A percentile compares a stretch with the other conserved stretches of the same genome.
Evolutionary conservation across 1,140 invertebrate species (phyloP).

Genomic region (Hormaphis cornu): DNA sequence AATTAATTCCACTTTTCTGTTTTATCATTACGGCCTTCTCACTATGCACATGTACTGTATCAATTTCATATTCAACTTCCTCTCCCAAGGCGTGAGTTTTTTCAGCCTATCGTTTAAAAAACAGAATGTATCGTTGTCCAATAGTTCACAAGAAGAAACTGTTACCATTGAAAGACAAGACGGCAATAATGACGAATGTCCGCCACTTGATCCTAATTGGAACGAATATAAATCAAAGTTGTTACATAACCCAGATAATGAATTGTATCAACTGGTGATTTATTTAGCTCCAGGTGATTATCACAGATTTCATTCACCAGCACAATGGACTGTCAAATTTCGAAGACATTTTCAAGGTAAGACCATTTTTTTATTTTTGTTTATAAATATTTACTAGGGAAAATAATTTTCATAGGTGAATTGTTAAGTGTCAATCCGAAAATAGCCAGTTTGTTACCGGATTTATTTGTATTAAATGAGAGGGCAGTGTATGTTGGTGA

Average conservation of each 20-base stretch:
- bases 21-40: constrained; percentile 39
- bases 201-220: constrained; percentile 38
- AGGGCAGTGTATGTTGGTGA: constrained; percentile 85
- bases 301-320: constrained; percentile 94
- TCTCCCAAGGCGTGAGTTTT: constrained; percentile 82
- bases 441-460: constrained; percentile 76
- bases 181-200: constrained; percentile 37
- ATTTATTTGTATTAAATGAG: constrained; percentile 92
- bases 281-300: constrained; percentile 98
- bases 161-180: constrained; percentile 19
- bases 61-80: constrained; percentile 82
- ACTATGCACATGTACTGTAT: constrained; percentile 42
- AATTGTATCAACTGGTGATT: constrained; percentile 87
- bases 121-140: constrained; percentile 20
- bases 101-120: constrained; percentile 44
- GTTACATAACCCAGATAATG: constrained; percentile 56
- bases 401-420: constrained; percentile 56
- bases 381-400: constrained; percentile 27
- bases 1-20: constrained; percentile 23
- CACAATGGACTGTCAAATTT: constrained; percentile 76
- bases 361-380: background rate
- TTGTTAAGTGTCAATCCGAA: constrained; percentile 87
- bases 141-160: constrained; percentile 46
- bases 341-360: constrained; percentile 79
- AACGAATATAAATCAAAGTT: constrained; percentile 54